These are phyloP conservation scores for Scelioninae gen. 1 DNA, from an alignment of 2,888 invertebrate genomes.

Conservation along the genomic window DNA sequence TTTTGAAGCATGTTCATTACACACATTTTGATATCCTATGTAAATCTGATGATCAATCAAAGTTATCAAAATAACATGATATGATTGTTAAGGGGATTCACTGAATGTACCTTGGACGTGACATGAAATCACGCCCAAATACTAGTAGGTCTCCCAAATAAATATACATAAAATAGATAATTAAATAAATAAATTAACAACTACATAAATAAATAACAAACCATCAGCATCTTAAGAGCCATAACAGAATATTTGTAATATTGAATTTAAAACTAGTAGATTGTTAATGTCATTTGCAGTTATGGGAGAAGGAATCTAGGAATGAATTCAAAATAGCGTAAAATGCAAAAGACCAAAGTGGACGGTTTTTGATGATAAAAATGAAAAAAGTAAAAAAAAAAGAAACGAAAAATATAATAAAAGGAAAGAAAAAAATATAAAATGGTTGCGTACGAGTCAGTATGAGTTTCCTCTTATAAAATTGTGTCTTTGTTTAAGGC, in stretches of 20 bases:
- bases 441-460: no score
- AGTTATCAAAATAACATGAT: not conserved
- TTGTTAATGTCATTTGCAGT: slow-evolving; percentile 1
- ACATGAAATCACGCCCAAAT: not conserved
- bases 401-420: no score
- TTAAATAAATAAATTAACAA: no score
- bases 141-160: not conserved
- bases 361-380: slow-evolving; percentile 10
- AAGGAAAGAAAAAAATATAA: no score
- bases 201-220: not conserved
- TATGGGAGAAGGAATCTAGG: slow-evolving; percentile 18
- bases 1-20: not conserved
- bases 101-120: slow-evolving; percentile 2
- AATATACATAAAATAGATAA: no score
- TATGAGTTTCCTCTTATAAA: no score
- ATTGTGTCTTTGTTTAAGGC: no score
- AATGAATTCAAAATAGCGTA: not conserved
- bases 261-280: not conserved
- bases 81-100: not conserved
- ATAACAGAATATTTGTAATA: not conserved
- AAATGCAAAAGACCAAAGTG: slow-evolving; percentile 18
- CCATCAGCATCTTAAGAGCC: not conserved
- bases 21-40: not conserved
- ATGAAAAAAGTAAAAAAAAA: not conserved
- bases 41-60: not conserved